Percentiles rank a stretch among this genome's conserved stretches.
These are phyloP conservation scores for Phyllotis vaccarum DNA, from an alignment of 2,797 vertebrate genomes.

Conservation along the genomic window DNA sequence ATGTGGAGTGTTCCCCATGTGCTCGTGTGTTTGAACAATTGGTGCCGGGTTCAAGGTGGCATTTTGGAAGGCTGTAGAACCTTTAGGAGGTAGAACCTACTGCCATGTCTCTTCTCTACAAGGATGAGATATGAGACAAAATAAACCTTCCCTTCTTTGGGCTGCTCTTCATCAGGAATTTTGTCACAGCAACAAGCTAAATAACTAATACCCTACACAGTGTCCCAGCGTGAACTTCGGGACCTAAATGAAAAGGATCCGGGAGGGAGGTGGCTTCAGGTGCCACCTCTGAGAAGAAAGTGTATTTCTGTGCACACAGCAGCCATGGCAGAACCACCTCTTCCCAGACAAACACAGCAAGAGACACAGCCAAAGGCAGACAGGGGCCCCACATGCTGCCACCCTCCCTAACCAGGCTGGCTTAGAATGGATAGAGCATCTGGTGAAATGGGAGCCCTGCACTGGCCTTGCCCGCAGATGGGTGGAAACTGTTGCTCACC, in stretches of 20 bases:
- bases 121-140: neutral
- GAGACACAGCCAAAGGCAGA: neutral
- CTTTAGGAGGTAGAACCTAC: neutral
- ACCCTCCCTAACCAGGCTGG: accelerated
- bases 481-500: constrained; percentile 87
- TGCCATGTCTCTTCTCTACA: neutral
- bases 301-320: neutral
- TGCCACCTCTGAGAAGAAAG: accelerated
- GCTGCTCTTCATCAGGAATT: neutral
- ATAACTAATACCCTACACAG: neutral
- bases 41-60: too few species aligned
- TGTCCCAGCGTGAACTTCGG: neutral
- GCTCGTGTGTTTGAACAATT: neutral
- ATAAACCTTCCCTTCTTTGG: neutral
- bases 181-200: neutral
- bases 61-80: neutral
- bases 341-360: accelerated
- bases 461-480: neutral
- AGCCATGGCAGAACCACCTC: accelerated
- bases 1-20: too few species aligned
- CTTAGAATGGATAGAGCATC: accelerated
- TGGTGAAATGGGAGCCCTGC: neutral
- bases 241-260: accelerated
- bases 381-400: neutral
- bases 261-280: too few species aligned